Conservation (phyloP, 1,140 invertebrate species). For the Cydia fagiglandana region DNA sequence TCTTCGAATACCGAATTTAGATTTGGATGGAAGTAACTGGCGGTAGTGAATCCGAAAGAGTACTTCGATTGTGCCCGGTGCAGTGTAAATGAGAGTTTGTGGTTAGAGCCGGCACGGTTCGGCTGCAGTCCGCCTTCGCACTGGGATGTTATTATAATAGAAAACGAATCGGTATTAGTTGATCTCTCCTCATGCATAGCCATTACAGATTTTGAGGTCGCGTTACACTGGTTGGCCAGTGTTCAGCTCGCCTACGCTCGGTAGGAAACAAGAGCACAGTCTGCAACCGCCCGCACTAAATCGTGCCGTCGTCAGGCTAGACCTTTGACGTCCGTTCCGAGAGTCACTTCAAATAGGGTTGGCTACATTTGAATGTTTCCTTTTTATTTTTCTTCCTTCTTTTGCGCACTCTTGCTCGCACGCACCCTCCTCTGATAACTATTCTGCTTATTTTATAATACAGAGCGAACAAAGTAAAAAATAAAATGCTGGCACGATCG, state of each 20-base stretch:
- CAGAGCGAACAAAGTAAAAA: background rate
- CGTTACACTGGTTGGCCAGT: background rate
- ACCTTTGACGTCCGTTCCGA: slow-evolving; percentile 28
- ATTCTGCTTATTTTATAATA: background rate
- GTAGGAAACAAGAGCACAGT: background rate
- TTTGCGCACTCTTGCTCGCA: too few species aligned
- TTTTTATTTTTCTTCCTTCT: too few species aligned
- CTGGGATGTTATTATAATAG: background rate
- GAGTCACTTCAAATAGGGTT: slow-evolving; percentile 32
- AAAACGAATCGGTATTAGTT: background rate
- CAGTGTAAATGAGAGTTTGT: slow-evolving; percentile 32
- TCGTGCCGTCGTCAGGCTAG: slow-evolving; percentile 33
- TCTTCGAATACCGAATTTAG: slow-evolving; percentile 16
- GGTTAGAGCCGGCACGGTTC: slow-evolving; percentile 25
- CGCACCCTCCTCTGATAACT: background rate
- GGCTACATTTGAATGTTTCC: background rate
- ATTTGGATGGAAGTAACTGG: background rate
- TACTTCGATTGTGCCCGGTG: background rate
- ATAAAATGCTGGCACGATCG: background rate
- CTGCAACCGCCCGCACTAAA: slow-evolving; percentile 30
- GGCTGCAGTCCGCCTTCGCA: slow-evolving; percentile 15
- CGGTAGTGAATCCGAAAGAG: slow-evolving; percentile 22
- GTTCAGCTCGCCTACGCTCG: background rate
- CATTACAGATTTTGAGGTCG: background rate
- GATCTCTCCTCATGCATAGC: background rate